Evolutionary conservation across 1,140 invertebrate genomes (phyloP).

Genomic region (Zaprionus kolodkinae): DNA sequence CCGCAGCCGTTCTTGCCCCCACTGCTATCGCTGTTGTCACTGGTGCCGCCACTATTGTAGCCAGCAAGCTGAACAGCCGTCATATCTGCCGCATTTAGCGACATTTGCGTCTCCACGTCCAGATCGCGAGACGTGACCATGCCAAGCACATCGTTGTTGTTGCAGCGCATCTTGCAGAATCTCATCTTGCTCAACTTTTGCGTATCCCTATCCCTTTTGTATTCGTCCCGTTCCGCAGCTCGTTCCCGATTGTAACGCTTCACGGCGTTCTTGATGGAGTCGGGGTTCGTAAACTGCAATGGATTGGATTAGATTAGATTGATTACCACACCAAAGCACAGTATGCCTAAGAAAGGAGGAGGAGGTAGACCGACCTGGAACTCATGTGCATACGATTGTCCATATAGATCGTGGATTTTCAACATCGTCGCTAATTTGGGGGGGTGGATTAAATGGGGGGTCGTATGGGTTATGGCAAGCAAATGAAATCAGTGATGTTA

Average conservation of each 20-base stretch:
- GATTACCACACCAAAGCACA: too few relatives aligned
- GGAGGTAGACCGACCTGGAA: conserved; percentile 62
- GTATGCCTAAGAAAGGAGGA: too few relatives aligned
- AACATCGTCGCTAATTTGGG: conserved; percentile 25
- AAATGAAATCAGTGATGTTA: too few relatives aligned
- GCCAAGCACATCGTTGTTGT: conserved; percentile 49
- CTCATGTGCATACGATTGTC: conserved; percentile 39
- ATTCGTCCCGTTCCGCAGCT: conserved; percentile 61
- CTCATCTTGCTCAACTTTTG: conserved; percentile 31
- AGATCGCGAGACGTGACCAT: conserved; percentile 56
- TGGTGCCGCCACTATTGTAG: neutral
- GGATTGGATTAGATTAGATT: neutral
- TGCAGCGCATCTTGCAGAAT: conserved; percentile 61
- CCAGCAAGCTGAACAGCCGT: neutral
- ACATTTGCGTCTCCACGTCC: conserved; percentile 66
- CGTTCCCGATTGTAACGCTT: conserved; percentile 56
- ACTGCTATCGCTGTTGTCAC: neutral
- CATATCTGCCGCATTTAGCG: conserved; percentile 10
- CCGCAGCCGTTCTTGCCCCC: neutral
- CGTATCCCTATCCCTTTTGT: conserved; percentile 20
- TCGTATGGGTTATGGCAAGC: neutral
- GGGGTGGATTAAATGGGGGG: neutral
- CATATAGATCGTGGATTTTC: conserved; percentile 33
- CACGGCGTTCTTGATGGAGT: conserved; percentile 63
- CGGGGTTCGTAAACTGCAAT: conserved; percentile 59